Percentiles rank a stretch among this genome's conserved stretches.
Evolutionary conservation across 2,113 vertebrate genomes (phyloP).

Genomic region (Amphiprion percula): DNA sequence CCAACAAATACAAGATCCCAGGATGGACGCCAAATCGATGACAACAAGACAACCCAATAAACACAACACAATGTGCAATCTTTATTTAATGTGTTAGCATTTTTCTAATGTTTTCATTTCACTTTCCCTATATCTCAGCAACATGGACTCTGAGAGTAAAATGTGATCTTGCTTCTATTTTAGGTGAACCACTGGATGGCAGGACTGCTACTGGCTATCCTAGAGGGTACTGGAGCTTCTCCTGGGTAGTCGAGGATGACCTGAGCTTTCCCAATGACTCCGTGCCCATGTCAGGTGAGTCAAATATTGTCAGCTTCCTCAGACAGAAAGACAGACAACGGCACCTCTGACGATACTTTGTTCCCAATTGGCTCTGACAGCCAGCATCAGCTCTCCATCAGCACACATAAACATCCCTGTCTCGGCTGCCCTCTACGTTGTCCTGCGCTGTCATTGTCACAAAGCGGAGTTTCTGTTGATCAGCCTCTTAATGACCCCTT

Average conservation of each 20-base stretch:
- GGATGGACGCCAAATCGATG: conserved; percentile 1
- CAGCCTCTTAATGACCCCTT: not conserved
- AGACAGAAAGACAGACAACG: conserved; percentile 49
- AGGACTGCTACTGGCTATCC: conserved; percentile 52
- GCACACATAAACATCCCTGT: conserved; percentile 56
- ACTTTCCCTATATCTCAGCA: not conserved
- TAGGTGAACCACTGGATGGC: conserved; percentile 66
- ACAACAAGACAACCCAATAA: not conserved
- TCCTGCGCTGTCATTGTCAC: not conserved
- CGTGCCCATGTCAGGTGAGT: conserved; percentile 78
- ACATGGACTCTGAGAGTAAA: conserved; percentile 1
- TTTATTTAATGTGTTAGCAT: not conserved
- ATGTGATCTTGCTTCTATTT: conserved; percentile 28
- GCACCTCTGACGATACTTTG: conserved; percentile 22
- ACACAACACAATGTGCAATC: not conserved
- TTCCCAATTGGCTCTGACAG: conserved; percentile 47
- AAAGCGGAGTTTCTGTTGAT: conserved; percentile 8
- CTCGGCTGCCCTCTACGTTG: conserved; percentile 24
- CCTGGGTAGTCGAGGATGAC: conserved; percentile 84
- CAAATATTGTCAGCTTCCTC: conserved; percentile 48
- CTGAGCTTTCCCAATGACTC: conserved; percentile 74
- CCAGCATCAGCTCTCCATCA: conserved; percentile 60
- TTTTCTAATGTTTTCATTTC: not conserved
- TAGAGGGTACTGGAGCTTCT: conserved; percentile 85
- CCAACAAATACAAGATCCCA: not conserved